These are phyloP conservation scores for Pseudococcus viburni DNA, from an alignment of 2,888 invertebrate species.

Conservation along the genomic window DNA sequence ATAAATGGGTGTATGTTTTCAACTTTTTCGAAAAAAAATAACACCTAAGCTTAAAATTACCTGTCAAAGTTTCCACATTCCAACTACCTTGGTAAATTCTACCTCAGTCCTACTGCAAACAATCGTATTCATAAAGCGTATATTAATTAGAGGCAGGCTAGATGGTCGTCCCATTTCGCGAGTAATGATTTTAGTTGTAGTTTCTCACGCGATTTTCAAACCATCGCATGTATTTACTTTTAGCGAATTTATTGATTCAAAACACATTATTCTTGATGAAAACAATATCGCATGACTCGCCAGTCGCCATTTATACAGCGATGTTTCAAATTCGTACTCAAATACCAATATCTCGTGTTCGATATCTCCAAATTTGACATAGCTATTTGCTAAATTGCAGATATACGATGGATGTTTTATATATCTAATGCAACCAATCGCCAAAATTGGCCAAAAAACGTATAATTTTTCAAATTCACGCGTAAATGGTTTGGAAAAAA, in stretches of 20 bases:
- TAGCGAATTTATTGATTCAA: slow-evolving; percentile 30
- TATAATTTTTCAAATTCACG: too few relatives aligned
- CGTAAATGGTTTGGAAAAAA: too few relatives aligned
- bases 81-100: background rate
- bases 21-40: too few relatives aligned
- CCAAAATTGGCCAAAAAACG: too few relatives aligned
- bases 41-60: too few relatives aligned
- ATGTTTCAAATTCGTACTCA: background rate
- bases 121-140: background rate
- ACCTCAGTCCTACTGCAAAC: background rate
- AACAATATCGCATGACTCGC: slow-evolving; percentile 32
- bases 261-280: slow-evolving; percentile 9
- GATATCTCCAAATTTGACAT: background rate
- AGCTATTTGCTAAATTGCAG: background rate
- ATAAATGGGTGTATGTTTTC: too few relatives aligned
- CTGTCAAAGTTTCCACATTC: too few relatives aligned
- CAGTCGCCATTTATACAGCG: background rate
- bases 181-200: slow-evolving; percentile 16
- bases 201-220: slow-evolving; percentile 28
- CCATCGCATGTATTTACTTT: slow-evolving; percentile 17
- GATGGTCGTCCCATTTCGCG: background rate
- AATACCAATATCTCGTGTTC: background rate
- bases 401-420: too few relatives aligned
- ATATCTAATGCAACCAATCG: too few relatives aligned
- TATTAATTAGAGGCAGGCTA: background rate